A percentile compares a stretch with the other conserved stretches of the same genome.
Conservation (phyloP, 2,113 vertebrate genomes). For the Callionymus lyra region DNA sequence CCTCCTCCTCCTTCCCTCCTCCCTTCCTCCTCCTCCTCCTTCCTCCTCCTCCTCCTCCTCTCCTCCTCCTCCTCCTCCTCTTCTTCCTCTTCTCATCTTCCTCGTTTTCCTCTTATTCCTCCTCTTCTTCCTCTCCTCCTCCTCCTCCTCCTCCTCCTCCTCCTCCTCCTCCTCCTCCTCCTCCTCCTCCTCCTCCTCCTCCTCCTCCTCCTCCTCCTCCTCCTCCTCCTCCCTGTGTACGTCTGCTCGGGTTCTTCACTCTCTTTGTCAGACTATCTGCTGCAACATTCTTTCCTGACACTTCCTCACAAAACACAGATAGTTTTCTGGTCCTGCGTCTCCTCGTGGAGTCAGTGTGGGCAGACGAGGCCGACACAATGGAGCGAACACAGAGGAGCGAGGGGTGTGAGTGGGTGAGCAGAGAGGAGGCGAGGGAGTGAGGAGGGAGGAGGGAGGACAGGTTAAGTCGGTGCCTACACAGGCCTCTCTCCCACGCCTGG, state of each 20-base stretch:
- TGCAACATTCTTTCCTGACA: constrained; percentile 55
- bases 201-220: not conserved
- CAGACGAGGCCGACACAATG: constrained; percentile 60
- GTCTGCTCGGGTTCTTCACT: constrained; percentile 50
- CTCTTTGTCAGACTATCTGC: constrained; percentile 16
- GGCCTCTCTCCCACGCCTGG: constrained; percentile 57
- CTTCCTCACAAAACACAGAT: constrained; percentile 48
- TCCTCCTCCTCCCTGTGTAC: constrained; percentile 36
- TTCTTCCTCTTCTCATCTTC: no score
- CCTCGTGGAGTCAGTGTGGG: constrained; percentile 56
- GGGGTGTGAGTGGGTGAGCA: constrained; percentile 55
- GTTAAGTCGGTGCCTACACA: constrained; percentile 64
- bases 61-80: no score
- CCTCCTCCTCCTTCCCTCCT: no score
- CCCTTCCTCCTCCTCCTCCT: no score
- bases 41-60: no score
- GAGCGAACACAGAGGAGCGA: constrained; percentile 49
- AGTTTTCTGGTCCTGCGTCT: constrained; percentile 44
- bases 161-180: no score
- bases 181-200: no score
- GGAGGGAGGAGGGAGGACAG: constrained; percentile 45
- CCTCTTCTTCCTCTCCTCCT: constrained; percentile 29
- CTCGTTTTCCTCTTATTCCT: no score
- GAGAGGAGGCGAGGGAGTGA: constrained; percentile 43
- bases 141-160: no score